phyloP scores from a whole-genome alignment of 2,113 vertebrate genomes.

The Etia nguti region DNA sequence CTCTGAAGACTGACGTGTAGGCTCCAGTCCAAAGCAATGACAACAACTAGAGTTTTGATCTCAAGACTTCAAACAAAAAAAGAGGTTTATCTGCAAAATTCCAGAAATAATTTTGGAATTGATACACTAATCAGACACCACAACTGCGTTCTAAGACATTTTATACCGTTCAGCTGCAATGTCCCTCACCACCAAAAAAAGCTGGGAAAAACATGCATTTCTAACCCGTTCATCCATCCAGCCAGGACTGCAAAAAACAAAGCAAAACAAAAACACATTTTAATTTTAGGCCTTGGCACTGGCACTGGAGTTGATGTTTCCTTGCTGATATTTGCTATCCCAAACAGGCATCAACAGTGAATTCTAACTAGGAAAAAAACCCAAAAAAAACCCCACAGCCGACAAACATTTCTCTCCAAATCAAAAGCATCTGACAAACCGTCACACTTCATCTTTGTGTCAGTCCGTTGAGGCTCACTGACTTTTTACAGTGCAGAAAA shows the following conservation, averaged over 20 bases:
- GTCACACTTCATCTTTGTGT: constrained; percentile 25
- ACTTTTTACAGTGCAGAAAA: constrained; percentile 34
- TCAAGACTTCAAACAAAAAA: not conserved
- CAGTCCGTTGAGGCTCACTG: not conserved
- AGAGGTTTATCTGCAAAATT: not conserved
- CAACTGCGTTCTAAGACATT: not conserved
- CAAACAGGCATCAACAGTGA: not conserved
- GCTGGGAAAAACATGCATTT: not conserved
- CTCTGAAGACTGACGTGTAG: not conserved
- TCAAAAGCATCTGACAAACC: not conserved
- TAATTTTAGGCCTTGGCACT: not conserved
- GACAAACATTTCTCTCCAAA: not conserved
- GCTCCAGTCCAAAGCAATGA: not conserved
- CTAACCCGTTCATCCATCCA: not conserved
- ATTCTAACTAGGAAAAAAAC: not conserved
- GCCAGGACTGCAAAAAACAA: not conserved
- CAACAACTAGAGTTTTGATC: not conserved
- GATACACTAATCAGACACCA: not conserved
- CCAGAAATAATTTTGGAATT: not conserved
- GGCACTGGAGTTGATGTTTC: not conserved
- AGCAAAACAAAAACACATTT: not conserved
- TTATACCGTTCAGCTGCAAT: not conserved
- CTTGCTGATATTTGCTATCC: not conserved
- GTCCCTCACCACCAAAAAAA: not conserved
- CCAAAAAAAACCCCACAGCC: too few species aligned